Evolutionary conservation across 2,797 vertebrate species (phyloP), one percentile per base, ranked within the genome.

Genomic region (Argentina silus): DNA sequence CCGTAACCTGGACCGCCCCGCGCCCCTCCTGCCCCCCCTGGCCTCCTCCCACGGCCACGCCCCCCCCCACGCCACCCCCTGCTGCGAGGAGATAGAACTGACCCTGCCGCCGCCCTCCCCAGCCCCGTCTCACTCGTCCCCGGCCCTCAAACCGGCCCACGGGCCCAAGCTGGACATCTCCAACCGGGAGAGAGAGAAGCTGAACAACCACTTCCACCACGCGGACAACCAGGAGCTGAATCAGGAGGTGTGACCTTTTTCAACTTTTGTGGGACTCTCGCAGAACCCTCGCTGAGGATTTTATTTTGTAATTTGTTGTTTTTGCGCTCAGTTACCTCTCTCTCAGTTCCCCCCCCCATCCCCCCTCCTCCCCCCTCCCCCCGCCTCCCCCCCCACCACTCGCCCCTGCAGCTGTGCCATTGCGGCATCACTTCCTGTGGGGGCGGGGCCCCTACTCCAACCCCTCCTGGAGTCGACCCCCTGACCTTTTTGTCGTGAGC

Each of bases 1-100:
- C 83, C 89, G 91, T 77, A 95, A 95, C 67, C 87, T 94, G 78
- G 92, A 91, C 76, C 84, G 83, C 67, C 84, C 86, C 0, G 74
- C 72, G 36, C 84, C 91, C 59, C 77, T 72, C 3, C 81, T 78
- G 65, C 81, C 86, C 9, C 61, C 86, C 0, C 77, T 83, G 23
- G 73, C 85, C 1, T 63, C 83, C 0, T 69, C 76, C 19, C 78
- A 78, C 0, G 45, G 84, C 0, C 81, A 86, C 3, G 72, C 85
- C 1, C 59, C 83, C 0, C 69, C 75, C 17, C 79, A 78, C 0
- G 57, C 84, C 9, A 79, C 88, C 11, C 77, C 73, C 44, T 86
- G 86, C 82, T 89, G 88, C 0, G 93, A 95, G 83, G 94, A 95
- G 90, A 94, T 95, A 10, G 93, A 95, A 77, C 89, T 95, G 69